phyloP scores from a whole-genome alignment of 2,113 vertebrate genomes.

The Pedionomus torquatus region DNA sequence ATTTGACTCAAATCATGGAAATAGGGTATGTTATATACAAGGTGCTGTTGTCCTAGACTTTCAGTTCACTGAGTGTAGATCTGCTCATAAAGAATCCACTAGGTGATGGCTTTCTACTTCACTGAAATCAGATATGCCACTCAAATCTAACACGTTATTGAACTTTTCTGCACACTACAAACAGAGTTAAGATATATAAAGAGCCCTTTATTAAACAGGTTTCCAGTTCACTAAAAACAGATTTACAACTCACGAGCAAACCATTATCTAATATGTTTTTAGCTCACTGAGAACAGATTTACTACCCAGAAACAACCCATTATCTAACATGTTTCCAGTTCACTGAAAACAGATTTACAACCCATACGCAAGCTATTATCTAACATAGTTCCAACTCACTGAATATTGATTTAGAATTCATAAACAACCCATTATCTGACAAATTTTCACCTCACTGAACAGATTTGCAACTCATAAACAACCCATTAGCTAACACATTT shows the following conservation, averaged over 20 bases:
- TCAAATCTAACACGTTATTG: slow-evolving; percentile 1
- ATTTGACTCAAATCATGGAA: background rate
- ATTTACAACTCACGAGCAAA: slow-evolving; percentile 73
- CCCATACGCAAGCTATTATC: slow-evolving; percentile 79
- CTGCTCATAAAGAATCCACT: background rate
- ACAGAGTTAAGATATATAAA: slow-evolving; percentile 48
- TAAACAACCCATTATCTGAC: slow-evolving; percentile 84
- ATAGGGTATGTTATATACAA: background rate
- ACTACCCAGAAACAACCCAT: slow-evolving; percentile 74
- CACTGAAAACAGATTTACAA: slow-evolving; percentile 83
- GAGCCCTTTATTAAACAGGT: slow-evolving; percentile 61
- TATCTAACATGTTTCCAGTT: slow-evolving; percentile 80
- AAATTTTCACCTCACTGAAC: slow-evolving; percentile 77
- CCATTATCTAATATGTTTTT: slow-evolving; percentile 73
- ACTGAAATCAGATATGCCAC: slow-evolving; percentile 23
- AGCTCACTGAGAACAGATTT: slow-evolving; percentile 80
- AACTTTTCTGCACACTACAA: slow-evolving; percentile 17
- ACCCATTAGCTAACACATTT: slow-evolving; percentile 73
- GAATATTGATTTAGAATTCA: slow-evolving; percentile 85
- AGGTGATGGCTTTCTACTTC: background rate
- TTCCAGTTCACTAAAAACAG: slow-evolving; percentile 71
- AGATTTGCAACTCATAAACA: slow-evolving; percentile 76
- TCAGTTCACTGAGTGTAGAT: background rate
- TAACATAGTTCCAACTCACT: slow-evolving; percentile 80
- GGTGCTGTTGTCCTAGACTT: background rate